These are phyloP conservation scores for Gymnogyps californianus DNA, from an alignment of 2,113 vertebrate genomes.

Conservation along the genomic window DNA sequence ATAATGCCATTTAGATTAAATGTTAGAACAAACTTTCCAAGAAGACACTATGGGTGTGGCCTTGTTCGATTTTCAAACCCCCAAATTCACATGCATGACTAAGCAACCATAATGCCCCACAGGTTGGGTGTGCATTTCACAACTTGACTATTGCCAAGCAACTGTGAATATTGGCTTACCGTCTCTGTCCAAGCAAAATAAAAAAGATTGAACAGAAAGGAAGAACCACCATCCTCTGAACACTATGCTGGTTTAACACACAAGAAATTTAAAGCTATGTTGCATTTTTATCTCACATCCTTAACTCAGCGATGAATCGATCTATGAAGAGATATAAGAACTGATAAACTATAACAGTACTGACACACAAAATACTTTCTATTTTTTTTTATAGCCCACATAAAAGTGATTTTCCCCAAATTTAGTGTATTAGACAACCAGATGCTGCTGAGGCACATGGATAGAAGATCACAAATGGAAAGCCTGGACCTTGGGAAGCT, in stretches of 20 bases:
- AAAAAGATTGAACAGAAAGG: neutral
- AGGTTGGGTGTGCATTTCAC: constrained; percentile 28
- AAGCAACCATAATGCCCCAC: constrained; percentile 8
- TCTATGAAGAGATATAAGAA: neutral
- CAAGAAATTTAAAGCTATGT: neutral
- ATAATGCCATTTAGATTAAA: neutral
- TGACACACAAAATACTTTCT: neutral
- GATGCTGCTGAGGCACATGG: neutral
- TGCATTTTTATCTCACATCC: neutral
- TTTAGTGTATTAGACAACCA: neutral
- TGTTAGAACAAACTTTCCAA: constrained; percentile 25
- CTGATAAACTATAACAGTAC: neutral
- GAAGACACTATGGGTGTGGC: neutral
- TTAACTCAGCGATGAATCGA: neutral
- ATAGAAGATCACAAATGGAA: neutral
- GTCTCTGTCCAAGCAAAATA: neutral
- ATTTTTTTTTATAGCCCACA: neutral
- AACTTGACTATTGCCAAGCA: neutral
- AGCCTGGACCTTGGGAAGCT: neutral
- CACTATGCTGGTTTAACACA: neutral
- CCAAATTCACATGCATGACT: neutral
- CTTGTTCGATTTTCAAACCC: neutral
- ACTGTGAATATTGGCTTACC: neutral
- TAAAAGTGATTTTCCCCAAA: neutral
- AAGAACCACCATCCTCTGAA: neutral